phyloP scores from a whole-genome alignment of 2,113 vertebrate species.

The Xiphias gladius region DNA sequence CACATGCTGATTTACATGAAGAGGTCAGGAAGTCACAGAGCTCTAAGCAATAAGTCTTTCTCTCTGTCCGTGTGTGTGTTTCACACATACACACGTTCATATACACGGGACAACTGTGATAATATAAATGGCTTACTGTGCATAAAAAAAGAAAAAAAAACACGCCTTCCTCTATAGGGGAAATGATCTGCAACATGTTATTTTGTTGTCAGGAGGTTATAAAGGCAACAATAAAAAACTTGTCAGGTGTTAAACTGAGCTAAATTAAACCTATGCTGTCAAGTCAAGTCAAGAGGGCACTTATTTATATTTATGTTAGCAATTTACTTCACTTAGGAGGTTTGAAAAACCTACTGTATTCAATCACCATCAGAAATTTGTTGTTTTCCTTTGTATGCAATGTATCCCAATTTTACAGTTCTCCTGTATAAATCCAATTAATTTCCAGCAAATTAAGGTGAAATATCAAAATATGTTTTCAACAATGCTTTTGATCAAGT shows the following conservation, averaged over 20 bases:
- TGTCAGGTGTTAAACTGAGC: conserved; percentile 15
- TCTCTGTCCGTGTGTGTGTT: background rate
- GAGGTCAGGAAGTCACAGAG: conserved; percentile 81
- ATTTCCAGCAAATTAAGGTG: background rate
- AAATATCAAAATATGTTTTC: conserved; percentile 2
- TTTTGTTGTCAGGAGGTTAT: conserved; percentile 33
- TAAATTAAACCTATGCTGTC: background rate
- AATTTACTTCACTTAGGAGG: background rate
- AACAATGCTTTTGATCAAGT: background rate
- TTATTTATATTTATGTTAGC: background rate
- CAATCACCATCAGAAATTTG: background rate
- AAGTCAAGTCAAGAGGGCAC: background rate
- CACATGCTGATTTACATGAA: conserved; percentile 67
- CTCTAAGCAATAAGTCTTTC: conserved; percentile 63
- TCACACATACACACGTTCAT: conserved; percentile 19
- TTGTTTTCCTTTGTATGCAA: background rate
- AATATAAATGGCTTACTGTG: conserved; percentile 30
- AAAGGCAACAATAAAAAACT: background rate
- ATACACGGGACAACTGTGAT: conserved; percentile 32
- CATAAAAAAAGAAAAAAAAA: conserved; percentile 1
- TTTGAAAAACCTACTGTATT: background rate
- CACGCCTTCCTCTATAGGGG: background rate
- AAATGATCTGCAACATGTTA: conserved; percentile 35
- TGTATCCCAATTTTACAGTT: background rate
- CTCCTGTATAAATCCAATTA: background rate